Evolutionary conservation across 2,797 vertebrate genomes (phyloP).

Genomic region (Danionella dracula): DNA sequence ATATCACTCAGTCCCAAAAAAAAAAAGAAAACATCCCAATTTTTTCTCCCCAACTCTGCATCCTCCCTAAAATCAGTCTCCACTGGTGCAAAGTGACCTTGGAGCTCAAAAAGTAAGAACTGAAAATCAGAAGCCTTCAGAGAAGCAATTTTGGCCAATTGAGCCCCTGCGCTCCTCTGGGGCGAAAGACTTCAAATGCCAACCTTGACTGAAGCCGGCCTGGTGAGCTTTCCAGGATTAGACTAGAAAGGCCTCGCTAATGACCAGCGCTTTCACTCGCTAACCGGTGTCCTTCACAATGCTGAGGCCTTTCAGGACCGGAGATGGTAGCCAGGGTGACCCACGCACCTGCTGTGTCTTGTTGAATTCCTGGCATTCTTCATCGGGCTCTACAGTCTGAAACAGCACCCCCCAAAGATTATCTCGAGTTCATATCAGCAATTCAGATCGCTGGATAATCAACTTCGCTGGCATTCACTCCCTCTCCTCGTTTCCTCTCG

Average conservation of each 20-base stretch:
- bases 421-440: slow-evolving; percentile 76
- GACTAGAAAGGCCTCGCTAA: slow-evolving; percentile 46
- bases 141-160: slow-evolving; percentile 44
- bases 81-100: slow-evolving; percentile 26
- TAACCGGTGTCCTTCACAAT: slow-evolving; percentile 52
- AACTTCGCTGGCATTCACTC: slow-evolving; percentile 76
- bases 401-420: slow-evolving; percentile 69
- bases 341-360: slow-evolving; percentile 66
- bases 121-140: slow-evolving; percentile 38
- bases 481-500: slow-evolving; percentile 63
- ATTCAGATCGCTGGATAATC: slow-evolving; percentile 89
- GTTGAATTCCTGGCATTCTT: slow-evolving; percentile 39
- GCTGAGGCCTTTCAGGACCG: slow-evolving; percentile 68
- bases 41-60: background rate
- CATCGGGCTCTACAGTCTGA: slow-evolving; percentile 54
- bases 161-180: slow-evolving; percentile 35
- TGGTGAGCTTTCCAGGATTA: slow-evolving; percentile 27
- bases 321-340: slow-evolving; percentile 63
- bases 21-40: no score
- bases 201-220: slow-evolving; percentile 21
- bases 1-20: no score
- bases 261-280: slow-evolving; percentile 58
- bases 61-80: slow-evolving; percentile 8
- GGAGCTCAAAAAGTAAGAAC: slow-evolving; percentile 39
- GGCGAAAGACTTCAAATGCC: slow-evolving; percentile 10